These are phyloP conservation scores for Akabosia matsudoensis DNA, from an alignment of 1,140 invertebrate species.

Conservation along the genomic window DNA sequence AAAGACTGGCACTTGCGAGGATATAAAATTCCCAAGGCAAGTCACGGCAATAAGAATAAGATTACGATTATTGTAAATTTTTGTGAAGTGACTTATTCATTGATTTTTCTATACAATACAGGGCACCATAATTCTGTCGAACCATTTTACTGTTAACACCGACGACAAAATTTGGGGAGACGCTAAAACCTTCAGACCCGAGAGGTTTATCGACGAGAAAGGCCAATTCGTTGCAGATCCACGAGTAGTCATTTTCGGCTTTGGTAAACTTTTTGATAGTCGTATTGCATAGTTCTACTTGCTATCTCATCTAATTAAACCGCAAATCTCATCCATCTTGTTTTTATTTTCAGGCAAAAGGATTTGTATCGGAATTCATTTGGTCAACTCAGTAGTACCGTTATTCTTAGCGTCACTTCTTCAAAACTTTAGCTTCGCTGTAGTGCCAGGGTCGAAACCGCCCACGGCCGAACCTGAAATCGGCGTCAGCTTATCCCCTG, in stretches of 20 bases:
- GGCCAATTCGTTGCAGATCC: slow-evolving; percentile 3
- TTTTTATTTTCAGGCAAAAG: slow-evolving; percentile 56
- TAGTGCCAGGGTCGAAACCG: slow-evolving; percentile 47
- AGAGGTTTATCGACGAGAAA: slow-evolving; percentile 17
- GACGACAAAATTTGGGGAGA: slow-evolving; percentile 17
- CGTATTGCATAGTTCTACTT: background rate
- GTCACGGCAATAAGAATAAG: background rate
- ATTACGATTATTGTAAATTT: background rate
- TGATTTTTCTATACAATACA: background rate
- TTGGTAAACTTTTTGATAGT: slow-evolving; percentile 11
- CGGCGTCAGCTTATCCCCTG: slow-evolving; percentile 16
- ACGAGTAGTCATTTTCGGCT: background rate
- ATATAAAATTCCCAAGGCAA: slow-evolving; percentile 69
- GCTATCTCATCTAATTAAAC: background rate
- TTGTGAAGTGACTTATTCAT: background rate
- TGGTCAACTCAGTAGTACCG: slow-evolving; percentile 60
- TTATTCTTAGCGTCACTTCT: slow-evolving; percentile 59
- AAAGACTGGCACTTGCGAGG: slow-evolving; percentile 66
- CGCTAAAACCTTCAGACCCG: background rate
- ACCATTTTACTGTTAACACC: slow-evolving; percentile 1
- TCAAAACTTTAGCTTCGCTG: slow-evolving; percentile 55
- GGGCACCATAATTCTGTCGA: slow-evolving; percentile 1
- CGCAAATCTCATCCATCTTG: background rate
- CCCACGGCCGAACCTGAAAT: slow-evolving; percentile 23
- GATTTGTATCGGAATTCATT: slow-evolving; percentile 60